Conservation (phyloP, 2,797 vertebrate genomes). For the Sciurus carolinensis region DNA sequence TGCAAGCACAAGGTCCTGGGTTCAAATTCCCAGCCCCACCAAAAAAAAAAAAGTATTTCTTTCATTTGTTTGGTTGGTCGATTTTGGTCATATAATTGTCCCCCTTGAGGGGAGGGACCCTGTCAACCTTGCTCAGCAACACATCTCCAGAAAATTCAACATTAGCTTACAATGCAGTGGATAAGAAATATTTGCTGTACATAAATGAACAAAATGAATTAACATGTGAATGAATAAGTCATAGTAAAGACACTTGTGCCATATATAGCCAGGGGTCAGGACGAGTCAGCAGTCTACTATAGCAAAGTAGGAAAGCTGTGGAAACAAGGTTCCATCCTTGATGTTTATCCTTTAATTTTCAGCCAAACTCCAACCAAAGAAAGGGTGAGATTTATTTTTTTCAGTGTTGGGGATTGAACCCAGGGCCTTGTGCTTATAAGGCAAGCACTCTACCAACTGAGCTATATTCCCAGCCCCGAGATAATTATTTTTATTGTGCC, state of each 20-base stretch:
- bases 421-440: too few relatives aligned
- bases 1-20: too few relatives aligned
- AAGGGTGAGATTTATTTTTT: not conserved
- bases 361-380: not conserved
- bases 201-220: not conserved
- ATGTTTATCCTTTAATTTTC: not conserved
- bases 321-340: not conserved
- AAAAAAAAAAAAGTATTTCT: not conserved
- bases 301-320: not conserved
- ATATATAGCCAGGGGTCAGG: not conserved
- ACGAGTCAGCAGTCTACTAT: not conserved
- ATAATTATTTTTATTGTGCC: not conserved
- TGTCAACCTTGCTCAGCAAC: not conserved
- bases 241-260: not conserved
- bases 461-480: too few relatives aligned
- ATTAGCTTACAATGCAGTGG: not conserved
- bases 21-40: too few relatives aligned
- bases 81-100: not conserved
- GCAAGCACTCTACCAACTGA: too few relatives aligned
- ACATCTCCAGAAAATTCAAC: not conserved
- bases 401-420: too few relatives aligned
- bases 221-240: not conserved
- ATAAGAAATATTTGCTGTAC: not conserved
- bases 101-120: not conserved
- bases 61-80: not conserved